Percentiles rank a stretch among this genome's conserved stretches.
phyloP scores from a whole-genome alignment of 2,113 vertebrate species.

The Polypterus bichir region DNA sequence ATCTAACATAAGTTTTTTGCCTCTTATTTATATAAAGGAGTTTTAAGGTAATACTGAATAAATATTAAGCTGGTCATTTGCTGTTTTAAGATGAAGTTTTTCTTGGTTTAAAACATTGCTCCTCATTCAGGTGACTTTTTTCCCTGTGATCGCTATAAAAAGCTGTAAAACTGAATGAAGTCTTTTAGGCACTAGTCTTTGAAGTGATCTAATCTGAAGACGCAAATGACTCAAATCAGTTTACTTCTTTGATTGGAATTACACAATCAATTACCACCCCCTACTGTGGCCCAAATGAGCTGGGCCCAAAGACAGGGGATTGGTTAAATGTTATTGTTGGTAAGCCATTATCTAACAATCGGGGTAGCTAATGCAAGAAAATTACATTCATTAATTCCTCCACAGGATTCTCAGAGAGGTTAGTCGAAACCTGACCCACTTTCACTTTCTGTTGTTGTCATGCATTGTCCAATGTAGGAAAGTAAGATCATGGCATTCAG shows the following conservation, averaged over 20 bases:
- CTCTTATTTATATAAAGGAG: no score
- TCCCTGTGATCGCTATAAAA: slow-evolving; percentile 5
- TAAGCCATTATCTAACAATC: slow-evolving; percentile 78
- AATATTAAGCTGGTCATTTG: no score
- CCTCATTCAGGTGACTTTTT: no score
- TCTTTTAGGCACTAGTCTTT: slow-evolving; percentile 30
- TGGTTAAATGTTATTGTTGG: slow-evolving; percentile 76
- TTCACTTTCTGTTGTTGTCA: slow-evolving; percentile 55
- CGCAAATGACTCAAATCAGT: slow-evolving; percentile 45
- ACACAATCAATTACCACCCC: slow-evolving; percentile 48
- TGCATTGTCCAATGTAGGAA: slow-evolving; percentile 53
- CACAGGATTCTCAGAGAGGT: slow-evolving; percentile 56
- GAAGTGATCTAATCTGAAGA: slow-evolving; percentile 29
- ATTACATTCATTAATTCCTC: slow-evolving; percentile 74
- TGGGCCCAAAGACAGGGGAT: slow-evolving; percentile 58
- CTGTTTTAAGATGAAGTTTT: no score
- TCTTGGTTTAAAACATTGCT: no score
- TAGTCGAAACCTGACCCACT: slow-evolving; percentile 68
- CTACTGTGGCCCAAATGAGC: slow-evolving; percentile 57
- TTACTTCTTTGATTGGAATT: slow-evolving; percentile 46
- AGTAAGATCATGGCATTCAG: slow-evolving; percentile 43
- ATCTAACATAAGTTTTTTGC: no score
- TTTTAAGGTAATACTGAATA: no score
- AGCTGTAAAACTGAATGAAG: slow-evolving; percentile 21
- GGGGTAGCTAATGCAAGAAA: slow-evolving; percentile 56